Conservation (phyloP, 2,797 vertebrate species). For the Lutjanus argentimaculatus region DNA sequence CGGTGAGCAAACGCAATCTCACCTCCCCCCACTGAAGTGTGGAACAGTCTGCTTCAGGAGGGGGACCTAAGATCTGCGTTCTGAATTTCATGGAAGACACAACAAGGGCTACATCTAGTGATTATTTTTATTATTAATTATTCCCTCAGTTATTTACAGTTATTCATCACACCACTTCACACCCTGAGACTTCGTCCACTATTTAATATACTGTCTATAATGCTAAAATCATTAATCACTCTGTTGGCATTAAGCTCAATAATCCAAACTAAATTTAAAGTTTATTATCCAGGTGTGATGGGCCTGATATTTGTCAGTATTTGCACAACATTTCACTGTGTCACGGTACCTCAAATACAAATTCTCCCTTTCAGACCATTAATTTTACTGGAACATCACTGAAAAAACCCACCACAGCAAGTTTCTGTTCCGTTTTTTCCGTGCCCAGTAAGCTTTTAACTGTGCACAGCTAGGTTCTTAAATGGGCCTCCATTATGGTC, state of each 20-base stretch:
- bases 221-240: not conserved
- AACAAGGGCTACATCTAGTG: not conserved
- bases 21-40: not conserved
- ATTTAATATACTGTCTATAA: too few relatives aligned
- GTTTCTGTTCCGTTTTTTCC: not conserved
- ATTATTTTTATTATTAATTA: too few relatives aligned
- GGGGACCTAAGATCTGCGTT: not conserved
- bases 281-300: not conserved
- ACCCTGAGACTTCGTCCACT: too few relatives aligned
- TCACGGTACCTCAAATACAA: not conserved
- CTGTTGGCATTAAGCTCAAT: not conserved
- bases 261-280: not conserved
- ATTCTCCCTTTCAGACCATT: not conserved
- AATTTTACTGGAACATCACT: not conserved
- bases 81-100: not conserved
- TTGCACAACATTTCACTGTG: not conserved
- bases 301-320: not conserved
- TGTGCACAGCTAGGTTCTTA: not conserved
- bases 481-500: not conserved
- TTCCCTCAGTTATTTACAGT: too few relatives aligned
- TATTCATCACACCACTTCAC: too few relatives aligned
- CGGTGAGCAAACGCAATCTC: constrained; percentile 85
- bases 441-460: not conserved
- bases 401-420: not conserved
- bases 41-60: not conserved